Evolutionary conservation across 2,888 invertebrate species (phyloP).

Genomic region (Andrena bucephala): DNA sequence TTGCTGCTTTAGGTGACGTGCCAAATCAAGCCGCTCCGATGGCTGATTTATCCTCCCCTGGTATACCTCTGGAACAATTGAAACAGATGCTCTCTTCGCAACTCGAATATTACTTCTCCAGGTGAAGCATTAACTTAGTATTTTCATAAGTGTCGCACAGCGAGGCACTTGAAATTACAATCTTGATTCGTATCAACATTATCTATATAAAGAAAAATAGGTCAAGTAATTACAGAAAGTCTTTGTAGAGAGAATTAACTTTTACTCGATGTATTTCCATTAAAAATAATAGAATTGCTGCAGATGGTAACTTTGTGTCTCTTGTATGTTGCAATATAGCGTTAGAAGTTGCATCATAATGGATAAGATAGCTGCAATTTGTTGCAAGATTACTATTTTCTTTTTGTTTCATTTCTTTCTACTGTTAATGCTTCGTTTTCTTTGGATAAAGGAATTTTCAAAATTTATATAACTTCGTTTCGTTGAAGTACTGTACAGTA

Average conservation of each 20-base stretch:
- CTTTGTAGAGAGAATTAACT: too few species aligned
- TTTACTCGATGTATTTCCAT: too few species aligned
- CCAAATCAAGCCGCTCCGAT: constrained; percentile 85
- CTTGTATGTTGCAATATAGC: too few species aligned
- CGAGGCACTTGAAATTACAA: constrained; percentile 4
- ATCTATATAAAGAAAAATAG: not conserved
- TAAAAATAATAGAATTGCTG: not conserved
- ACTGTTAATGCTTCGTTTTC: too few species aligned
- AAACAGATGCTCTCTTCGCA: constrained; percentile 92
- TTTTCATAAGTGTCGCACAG: not conserved
- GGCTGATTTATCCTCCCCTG: constrained; percentile 84
- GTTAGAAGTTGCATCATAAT: too few species aligned
- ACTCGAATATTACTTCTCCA: constrained; percentile 95
- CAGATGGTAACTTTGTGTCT: too few species aligned
- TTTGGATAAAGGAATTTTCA: too few species aligned
- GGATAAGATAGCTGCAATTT: too few species aligned
- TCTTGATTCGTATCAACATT: constrained; percentile 15
- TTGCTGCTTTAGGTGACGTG: constrained; percentile 83
- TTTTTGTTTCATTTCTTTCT: too few species aligned
- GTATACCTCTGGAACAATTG: constrained; percentile 90
- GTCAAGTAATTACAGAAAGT: not conserved
- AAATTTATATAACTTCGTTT: too few species aligned
- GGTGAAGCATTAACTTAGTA: constrained; percentile 85
- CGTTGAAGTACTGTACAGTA: too few species aligned
- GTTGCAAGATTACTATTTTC: too few species aligned